phyloP scores from a whole-genome alignment of 1,140 invertebrate genomes.

The Orius insidiosus region DNA sequence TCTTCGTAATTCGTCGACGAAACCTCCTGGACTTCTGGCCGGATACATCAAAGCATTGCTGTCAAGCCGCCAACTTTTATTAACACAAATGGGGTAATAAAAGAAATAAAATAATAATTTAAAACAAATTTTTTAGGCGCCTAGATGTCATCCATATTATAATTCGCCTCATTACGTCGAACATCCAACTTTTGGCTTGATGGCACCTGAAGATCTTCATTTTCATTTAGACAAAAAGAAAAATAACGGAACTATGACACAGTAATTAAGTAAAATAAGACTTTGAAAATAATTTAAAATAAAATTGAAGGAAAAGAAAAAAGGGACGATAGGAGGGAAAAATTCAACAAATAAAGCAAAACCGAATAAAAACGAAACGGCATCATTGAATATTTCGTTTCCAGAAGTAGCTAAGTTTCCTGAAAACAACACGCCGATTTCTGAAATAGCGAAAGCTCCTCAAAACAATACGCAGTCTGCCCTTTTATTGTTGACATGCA shows the following conservation, averaged over 20 bases:
- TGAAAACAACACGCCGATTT: too few species aligned
- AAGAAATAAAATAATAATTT: not conserved
- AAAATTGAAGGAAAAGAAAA: conserved; percentile 22
- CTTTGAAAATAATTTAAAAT: conserved; percentile 21
- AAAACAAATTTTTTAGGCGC: too few species aligned
- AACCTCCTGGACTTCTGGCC: conserved; percentile 22
- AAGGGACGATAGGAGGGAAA: not conserved
- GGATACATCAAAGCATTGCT: conserved; percentile 21
- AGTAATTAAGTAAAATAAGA: not conserved
- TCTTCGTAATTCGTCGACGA: conserved; percentile 26
- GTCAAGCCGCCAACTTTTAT: conserved; percentile 20
- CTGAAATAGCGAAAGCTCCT: too few species aligned
- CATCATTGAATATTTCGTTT: not conserved
- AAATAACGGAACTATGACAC: conserved; percentile 21
- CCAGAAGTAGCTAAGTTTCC: not conserved
- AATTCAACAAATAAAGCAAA: not conserved
- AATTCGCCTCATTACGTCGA: not conserved
- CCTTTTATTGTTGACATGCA: conserved; percentile 48
- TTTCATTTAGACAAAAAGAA: conserved; percentile 31
- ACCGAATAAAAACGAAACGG: too few species aligned
- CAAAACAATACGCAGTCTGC: conserved; percentile 26
- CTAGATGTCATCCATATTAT: too few species aligned
- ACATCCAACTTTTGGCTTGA: conserved; percentile 18
- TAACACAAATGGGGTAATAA: conserved; percentile 6
- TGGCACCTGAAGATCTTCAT: conserved; percentile 29